These are phyloP conservation scores for Tupaia chinensis DNA, from an alignment of 2,113 vertebrate species.

Conservation along the genomic window DNA sequence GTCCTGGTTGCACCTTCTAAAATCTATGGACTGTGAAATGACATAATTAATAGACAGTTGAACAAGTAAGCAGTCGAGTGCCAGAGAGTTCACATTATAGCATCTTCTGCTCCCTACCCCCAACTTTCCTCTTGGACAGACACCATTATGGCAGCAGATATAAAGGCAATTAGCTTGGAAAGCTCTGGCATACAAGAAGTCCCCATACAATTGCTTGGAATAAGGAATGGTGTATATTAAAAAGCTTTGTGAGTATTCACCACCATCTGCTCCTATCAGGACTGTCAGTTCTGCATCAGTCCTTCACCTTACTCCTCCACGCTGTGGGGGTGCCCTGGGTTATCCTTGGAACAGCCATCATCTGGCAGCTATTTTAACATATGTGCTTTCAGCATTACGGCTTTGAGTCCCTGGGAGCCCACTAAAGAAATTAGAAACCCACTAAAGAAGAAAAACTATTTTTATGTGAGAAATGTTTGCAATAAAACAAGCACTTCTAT, in stretches of 20 bases:
- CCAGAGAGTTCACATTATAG: constrained; percentile 19
- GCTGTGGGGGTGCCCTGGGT: not conserved
- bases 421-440: not conserved
- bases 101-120: not conserved
- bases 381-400: not conserved
- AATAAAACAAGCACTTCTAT: not conserved
- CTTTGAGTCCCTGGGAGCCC: not conserved
- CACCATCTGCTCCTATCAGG: constrained; percentile 39
- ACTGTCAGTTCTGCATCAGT: constrained; percentile 49
- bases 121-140: constrained; percentile 66
- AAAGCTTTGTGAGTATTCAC: not conserved
- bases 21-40: constrained; percentile 82
- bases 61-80: constrained; percentile 72
- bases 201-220: constrained; percentile 52
- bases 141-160: constrained; percentile 46
- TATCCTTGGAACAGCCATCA: constrained; percentile 56
- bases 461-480: not conserved
- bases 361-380: constrained; percentile 50
- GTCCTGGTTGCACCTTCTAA: constrained; percentile 72
- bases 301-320: not conserved
- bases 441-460: not conserved
- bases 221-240: constrained; percentile 27
- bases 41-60: constrained; percentile 78
- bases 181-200: constrained; percentile 46
- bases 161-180: constrained; percentile 76